Conservation (phyloP, 2,113 vertebrate species). For the Glaucidium brasilianum region DNA sequence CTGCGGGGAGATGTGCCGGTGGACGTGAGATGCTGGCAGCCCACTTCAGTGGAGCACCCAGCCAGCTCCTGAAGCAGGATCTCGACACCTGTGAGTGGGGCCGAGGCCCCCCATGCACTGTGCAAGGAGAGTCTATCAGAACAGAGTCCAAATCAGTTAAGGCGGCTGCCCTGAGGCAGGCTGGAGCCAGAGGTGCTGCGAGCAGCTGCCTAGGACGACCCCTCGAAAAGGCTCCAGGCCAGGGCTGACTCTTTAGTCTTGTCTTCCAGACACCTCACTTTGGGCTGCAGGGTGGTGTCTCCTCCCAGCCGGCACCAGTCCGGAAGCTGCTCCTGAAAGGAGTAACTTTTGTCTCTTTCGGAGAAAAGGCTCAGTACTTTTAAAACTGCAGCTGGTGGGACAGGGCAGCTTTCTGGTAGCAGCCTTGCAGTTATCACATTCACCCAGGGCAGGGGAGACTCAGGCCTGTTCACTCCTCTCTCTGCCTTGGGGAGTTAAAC, state of each 20-base stretch:
- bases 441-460: background rate
- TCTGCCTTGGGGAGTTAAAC: background rate
- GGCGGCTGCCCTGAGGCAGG: background rate
- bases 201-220: background rate
- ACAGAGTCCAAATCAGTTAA: background rate
- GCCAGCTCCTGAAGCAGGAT: background rate
- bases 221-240: background rate
- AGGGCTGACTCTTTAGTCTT: background rate
- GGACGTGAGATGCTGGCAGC: background rate
- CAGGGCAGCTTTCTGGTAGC: background rate
- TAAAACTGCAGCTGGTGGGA: background rate
- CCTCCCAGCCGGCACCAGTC: background rate
- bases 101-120: background rate
- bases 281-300: background rate
- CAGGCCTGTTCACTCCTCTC: background rate
- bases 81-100: background rate
- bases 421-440: background rate
- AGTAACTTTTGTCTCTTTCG: background rate
- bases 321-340: background rate
- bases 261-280: background rate
- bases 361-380: background rate
- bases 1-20: background rate
- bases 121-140: background rate
- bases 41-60: accelerated
- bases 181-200: background rate